A percentile compares a stretch with the other conserved stretches of the same genome.
These are phyloP conservation scores for Alsophila aescularia DNA, from an alignment of 2,888 invertebrate species.

Conservation along the genomic window DNA sequence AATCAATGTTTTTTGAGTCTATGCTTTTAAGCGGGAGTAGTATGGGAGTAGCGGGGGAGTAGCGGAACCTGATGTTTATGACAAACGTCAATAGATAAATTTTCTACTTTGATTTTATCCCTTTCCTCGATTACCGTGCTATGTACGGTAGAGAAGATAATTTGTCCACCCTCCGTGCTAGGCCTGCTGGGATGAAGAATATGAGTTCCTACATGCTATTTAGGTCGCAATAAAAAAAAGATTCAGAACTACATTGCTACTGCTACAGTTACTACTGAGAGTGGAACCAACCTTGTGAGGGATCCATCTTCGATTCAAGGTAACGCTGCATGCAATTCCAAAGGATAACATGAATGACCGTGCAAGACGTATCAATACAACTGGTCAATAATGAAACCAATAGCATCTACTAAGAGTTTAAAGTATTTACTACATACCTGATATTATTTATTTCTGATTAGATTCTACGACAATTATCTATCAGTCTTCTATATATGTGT, in stretches of 20 bases:
- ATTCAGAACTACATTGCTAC: neutral
- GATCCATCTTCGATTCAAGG: slow-evolving; percentile 77
- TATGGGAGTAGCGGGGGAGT: no score
- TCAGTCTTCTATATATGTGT: no score
- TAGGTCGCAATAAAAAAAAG: neutral
- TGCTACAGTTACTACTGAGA: slow-evolving; percentile 9
- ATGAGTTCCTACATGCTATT: neutral
- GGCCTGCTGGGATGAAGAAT: neutral
- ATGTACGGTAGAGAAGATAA: no score
- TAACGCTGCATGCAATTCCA: slow-evolving; percentile 82
- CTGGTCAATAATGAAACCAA: slow-evolving; percentile 22
- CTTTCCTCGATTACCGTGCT: no score
- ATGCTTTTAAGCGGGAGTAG: no score
- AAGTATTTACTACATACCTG: slow-evolving; percentile 12
- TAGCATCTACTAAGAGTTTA: slow-evolving; percentile 12
- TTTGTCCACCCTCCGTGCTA: no score
- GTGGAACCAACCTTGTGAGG: slow-evolving; percentile 78
- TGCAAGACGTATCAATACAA: slow-evolving; percentile 50
- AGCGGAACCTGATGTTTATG: no score
- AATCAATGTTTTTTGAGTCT: no score
- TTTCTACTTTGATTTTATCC: no score
- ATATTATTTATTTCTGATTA: neutral
- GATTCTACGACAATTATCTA: neutral
- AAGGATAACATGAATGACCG: slow-evolving; percentile 67
- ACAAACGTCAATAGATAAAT: no score